Conservation (phyloP, 2,113 vertebrate genomes). For the Spea bombifrons region DNA sequence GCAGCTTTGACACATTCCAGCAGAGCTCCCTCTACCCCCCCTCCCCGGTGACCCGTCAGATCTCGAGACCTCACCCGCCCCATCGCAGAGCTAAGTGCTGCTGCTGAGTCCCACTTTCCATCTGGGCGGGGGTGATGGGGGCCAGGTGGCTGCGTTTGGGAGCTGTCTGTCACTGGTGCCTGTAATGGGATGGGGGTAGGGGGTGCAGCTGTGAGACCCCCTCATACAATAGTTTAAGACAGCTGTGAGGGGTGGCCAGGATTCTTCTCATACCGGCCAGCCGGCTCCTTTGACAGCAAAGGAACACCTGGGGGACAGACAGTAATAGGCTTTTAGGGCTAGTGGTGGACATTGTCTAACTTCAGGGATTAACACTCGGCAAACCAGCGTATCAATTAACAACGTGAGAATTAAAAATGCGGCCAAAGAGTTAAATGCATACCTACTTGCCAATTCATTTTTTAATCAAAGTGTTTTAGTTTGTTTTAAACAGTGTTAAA, state of each 20-base stretch:
- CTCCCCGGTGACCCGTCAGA: slow-evolving; percentile 51
- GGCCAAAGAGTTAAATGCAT: not conserved
- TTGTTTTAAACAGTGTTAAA: no score
- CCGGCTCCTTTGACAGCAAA: slow-evolving; percentile 73
- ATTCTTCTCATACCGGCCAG: slow-evolving; percentile 77
- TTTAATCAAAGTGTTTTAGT: no score
- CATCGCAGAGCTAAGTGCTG: slow-evolving; percentile 47
- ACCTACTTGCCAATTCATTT: not conserved
- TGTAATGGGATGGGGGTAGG: slow-evolving; percentile 54
- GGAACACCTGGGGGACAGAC: slow-evolving; percentile 57
- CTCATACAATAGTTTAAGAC: slow-evolving; percentile 66
- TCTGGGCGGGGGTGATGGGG: slow-evolving; percentile 72
- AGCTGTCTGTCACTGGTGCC: slow-evolving; percentile 80
- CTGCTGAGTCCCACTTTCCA: slow-evolving; percentile 77
- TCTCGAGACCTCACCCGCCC: slow-evolving; percentile 52
- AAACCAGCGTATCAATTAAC: slow-evolving; percentile 26
- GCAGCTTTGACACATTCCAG: slow-evolving; percentile 52
- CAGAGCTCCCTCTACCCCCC: slow-evolving; percentile 44
- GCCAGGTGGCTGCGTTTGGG: slow-evolving; percentile 82
- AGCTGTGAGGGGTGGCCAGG: slow-evolving; percentile 70
- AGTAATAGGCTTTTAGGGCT: slow-evolving; percentile 21
- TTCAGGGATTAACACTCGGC: slow-evolving; percentile 20
- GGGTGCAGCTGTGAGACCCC: slow-evolving; percentile 49
- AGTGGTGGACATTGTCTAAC: slow-evolving; percentile 26
- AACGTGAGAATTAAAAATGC: not conserved